Conservation (phyloP, 2,797 vertebrate species). For the Lepilemur septentrionalis region DNA sequence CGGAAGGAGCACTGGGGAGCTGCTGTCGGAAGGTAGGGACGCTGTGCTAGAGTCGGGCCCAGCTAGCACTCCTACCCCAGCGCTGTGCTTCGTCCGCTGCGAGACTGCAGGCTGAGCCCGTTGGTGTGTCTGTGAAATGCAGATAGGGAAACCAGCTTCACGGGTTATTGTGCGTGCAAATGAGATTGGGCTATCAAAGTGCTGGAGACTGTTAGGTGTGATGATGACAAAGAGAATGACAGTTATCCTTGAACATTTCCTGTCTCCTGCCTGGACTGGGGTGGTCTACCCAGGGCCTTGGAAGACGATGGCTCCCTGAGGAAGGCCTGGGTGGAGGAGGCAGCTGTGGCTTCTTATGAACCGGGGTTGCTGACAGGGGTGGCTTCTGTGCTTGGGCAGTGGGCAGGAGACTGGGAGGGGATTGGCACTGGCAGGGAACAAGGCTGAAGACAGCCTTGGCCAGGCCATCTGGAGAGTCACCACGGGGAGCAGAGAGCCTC, state of each 20-base stretch:
- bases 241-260: background rate
- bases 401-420: background rate
- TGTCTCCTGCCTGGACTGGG: background rate
- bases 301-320: background rate
- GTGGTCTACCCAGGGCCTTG: background rate
- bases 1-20: background rate
- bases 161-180: background rate
- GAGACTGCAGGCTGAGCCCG: background rate
- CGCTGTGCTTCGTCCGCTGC: background rate
- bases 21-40: background rate
- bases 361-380: background rate
- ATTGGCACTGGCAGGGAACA: background rate
- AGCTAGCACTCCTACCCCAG: background rate
- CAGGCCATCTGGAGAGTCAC: background rate
- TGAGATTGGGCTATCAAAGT: background rate
- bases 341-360: background rate
- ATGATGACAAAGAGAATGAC: background rate
- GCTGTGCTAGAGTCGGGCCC: background rate
- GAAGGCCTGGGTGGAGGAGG: background rate
- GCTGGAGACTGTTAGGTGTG: background rate
- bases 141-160: background rate
- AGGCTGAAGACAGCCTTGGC: background rate
- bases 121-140: background rate
- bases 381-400: background rate
- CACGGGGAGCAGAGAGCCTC: background rate